Evolutionary conservation across 2,113 vertebrate genomes (phyloP), one percentile per base, ranked within the genome.

Genomic region (Camelus bactrianus): DNA sequence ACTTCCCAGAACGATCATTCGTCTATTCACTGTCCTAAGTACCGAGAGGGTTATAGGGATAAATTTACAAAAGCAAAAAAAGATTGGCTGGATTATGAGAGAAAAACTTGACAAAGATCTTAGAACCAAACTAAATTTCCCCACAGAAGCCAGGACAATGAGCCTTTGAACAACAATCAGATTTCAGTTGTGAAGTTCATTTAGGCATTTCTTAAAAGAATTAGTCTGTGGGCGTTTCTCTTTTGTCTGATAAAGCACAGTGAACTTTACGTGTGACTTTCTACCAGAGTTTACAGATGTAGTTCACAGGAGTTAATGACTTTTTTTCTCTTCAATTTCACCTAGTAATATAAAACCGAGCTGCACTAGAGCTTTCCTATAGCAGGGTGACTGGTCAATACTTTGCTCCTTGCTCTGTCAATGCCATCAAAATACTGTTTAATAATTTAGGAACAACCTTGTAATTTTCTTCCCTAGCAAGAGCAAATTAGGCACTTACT

Each of bases 401-500:
- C 75, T 60, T 98, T 77, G 72, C 97, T 97, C 95, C 98, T 98
- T 98, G 81, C 81, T 98, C 93, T 98, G 97, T 98, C 98, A 98
- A 98, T 97, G 96, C 83, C 96, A 98, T 98, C 97, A 98, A 98
- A 99, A 98, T 98, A 98, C 97, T 98, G 97, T 98, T 98, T 98
- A 98, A 98, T 98, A 98, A 98, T 98, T 99, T 98, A 98, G 97
- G 97, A 98, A 94, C 83, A 98, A 96, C 97, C 95, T 96, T 98
- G 98, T 98, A 97, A 98, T 98, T 98, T 98, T 98, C 98, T 98
- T 98, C 91, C 75, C 89, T 88, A 98, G 95, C 72, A 98, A 97
- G 96, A 98, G 96, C 97, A 98, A 98, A 98, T 98, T 98, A 98
- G 98, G 97, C 96, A 98, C 98, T 98, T 98, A 98, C 98, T 98